Conservation (phyloP, 2,797 vertebrate genomes). For the Huso huso region DNA sequence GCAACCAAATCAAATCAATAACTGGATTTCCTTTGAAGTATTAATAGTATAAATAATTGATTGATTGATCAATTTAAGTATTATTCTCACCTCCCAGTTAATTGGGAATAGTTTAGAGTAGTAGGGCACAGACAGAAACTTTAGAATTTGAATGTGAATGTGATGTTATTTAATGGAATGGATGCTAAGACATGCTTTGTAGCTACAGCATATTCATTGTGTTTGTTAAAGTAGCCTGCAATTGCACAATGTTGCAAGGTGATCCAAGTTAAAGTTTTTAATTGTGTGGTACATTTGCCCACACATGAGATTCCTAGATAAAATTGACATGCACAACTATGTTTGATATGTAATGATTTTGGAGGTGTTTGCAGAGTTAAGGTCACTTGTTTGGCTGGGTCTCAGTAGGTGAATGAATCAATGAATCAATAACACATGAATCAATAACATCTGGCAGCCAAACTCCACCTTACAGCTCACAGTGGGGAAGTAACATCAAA, state of each 20-base stretch:
- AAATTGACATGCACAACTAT: not conserved
- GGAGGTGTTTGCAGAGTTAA: not conserved
- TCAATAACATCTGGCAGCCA: constrained; percentile 25
- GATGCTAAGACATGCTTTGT: too few relatives aligned
- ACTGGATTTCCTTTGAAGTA: too few relatives aligned
- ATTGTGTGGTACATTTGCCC: constrained; percentile 17
- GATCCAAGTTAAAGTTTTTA: not conserved
- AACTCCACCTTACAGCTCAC: constrained; percentile 13
- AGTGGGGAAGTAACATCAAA: constrained; percentile 35
- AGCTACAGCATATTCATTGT: too few relatives aligned
- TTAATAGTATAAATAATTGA: too few relatives aligned
- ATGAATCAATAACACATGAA: not conserved
- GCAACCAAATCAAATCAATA: too few relatives aligned
- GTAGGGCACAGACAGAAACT: too few relatives aligned
- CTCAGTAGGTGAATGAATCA: not conserved
- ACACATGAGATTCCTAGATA: not conserved
- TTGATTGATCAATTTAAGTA: too few relatives aligned
- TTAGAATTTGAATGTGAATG: too few relatives aligned
- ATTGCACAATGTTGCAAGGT: not conserved
- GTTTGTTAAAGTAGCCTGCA: too few relatives aligned
- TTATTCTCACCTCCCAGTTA: too few relatives aligned
- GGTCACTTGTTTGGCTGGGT: not conserved
- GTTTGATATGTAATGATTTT: not conserved
- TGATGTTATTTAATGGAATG: too few relatives aligned
- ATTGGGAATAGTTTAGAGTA: too few relatives aligned